Evolutionary conservation across 2,113 vertebrate species (phyloP), one percentile per base, ranked within the genome.

Genomic region (Oceanodroma tethys): DNA sequence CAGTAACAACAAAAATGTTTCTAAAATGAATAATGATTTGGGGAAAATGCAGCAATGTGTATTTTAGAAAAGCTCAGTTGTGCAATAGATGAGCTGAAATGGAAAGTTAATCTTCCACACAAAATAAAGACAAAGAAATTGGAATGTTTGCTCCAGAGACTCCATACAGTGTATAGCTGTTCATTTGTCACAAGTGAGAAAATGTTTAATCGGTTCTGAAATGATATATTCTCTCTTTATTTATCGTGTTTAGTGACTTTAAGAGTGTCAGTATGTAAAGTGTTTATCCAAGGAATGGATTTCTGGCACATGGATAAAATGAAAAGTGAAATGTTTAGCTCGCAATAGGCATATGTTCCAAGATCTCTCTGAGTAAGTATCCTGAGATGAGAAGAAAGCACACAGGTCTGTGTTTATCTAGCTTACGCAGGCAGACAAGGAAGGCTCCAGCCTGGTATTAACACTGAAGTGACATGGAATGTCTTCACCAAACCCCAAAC

Each of bases 401-500:
- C 94, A 91, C 97, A 98, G 98, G 97, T 98, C 98, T 98, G 90
- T 99, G 98, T 99, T 99, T 99, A 99, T 99, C 98, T 98, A 99
- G 98, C 98, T 94, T 79, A 94, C 94, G 96, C 97, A 98, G 98
- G 98, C 98, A 98, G 98, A 98, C 98, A 98, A 98, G 97, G 94
- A 97, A 97, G 99, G 98, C 99, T 99, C 99, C 98, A 99, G 98
- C 95, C 98, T 99, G 98, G 98, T 98, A 98, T 99, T 99, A 98
- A 98, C 98, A 98, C 98, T 97, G 97, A 98, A 98, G 97, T 97
- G 98, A 98, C 97, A 95, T 95, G 98, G 98, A 99, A 99, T 98
- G 98, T 97, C 98, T 99, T 98, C 97, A 97, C 98, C 97, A 97
- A 98, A 98, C 98, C 98, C 98, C 98, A 99, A 99, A 99, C 98